A percentile compares a stretch with the other conserved stretches of the same genome.
These are phyloP conservation scores for Sterrhoptilus dennistouni DNA, from an alignment of 2,113 vertebrate genomes.

Conservation along the genomic window DNA sequence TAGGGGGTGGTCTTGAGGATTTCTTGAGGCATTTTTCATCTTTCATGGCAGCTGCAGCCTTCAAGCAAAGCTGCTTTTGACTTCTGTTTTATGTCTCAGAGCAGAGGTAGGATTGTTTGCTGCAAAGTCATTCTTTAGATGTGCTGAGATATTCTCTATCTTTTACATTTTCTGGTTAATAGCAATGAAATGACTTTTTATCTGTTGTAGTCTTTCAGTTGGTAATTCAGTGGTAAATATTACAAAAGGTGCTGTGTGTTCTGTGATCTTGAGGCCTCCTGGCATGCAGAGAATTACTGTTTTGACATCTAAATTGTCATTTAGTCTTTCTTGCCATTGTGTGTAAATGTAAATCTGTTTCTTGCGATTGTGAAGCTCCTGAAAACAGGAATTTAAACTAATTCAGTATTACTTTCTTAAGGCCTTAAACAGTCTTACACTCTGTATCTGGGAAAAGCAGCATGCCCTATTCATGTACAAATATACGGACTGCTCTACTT, in stretches of 20 bases:
- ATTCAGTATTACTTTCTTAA: not conserved
- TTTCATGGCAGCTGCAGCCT: not conserved
- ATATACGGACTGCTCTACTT: not conserved
- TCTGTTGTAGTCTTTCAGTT: not conserved
- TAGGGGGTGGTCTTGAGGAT: not conserved
- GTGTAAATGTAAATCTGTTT: not conserved
- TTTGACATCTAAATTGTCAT: constrained; percentile 25
- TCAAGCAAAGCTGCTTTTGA: not conserved
- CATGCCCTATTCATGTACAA: not conserved
- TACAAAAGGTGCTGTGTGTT: not conserved
- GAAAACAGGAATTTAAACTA: not conserved
- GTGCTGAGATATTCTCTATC: not conserved
- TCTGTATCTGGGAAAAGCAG: not conserved
- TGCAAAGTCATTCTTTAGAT: not conserved
- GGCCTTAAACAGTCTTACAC: not conserved
- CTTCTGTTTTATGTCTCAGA: not conserved
- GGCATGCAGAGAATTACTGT: not conserved
- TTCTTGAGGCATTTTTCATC: not conserved
- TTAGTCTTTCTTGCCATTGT: constrained; percentile 1
- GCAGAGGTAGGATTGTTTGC: not conserved
- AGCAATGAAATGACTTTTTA: not conserved
- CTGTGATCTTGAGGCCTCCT: not conserved
- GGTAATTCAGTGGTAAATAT: not conserved
- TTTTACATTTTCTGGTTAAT: constrained; percentile 11
- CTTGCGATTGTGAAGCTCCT: not conserved